These are phyloP conservation scores for Ooceraea biroi DNA, from an alignment of 1,140 invertebrate species.

Conservation along the genomic window DNA sequence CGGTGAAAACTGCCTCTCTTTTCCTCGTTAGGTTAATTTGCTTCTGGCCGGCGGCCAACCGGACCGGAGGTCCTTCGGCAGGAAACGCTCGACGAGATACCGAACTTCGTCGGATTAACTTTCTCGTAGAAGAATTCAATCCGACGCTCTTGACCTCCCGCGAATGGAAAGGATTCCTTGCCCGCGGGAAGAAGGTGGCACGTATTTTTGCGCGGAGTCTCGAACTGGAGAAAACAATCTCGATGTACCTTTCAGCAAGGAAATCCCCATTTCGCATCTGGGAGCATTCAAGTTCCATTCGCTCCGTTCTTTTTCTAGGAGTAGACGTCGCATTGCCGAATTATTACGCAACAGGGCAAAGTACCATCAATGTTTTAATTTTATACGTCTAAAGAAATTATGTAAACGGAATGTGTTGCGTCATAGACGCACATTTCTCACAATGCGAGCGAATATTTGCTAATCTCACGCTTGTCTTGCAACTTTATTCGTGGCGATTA, in stretches of 20 bases:
- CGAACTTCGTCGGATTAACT: conserved; percentile 61
- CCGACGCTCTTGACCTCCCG: conserved; percentile 17
- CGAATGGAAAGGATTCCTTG: neutral
- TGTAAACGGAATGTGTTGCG: neutral
- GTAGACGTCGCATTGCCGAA: neutral
- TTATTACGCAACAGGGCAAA: neutral
- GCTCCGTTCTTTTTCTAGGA: neutral
- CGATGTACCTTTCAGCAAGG: neutral
- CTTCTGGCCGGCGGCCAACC: conserved; percentile 72
- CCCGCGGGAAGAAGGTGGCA: neutral
- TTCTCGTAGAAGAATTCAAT: conserved; percentile 55
- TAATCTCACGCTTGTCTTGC: neutral
- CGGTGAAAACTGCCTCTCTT: conserved; percentile 69
- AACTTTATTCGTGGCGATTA: conserved; percentile 23
- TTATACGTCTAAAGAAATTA: neutral
- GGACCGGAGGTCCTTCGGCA: conserved; percentile 37
- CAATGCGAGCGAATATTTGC: neutral
- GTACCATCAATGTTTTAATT: neutral
- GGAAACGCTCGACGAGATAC: conserved; percentile 29
- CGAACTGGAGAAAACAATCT: conserved; percentile 2
- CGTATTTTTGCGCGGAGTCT: neutral
- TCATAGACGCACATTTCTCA: neutral
- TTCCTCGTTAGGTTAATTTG: conserved; percentile 80
- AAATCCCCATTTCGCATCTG: neutral
- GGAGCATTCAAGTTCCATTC: neutral